phyloP scores from a whole-genome alignment of 2,888 invertebrate species.

The Melieria crassipennis region DNA sequence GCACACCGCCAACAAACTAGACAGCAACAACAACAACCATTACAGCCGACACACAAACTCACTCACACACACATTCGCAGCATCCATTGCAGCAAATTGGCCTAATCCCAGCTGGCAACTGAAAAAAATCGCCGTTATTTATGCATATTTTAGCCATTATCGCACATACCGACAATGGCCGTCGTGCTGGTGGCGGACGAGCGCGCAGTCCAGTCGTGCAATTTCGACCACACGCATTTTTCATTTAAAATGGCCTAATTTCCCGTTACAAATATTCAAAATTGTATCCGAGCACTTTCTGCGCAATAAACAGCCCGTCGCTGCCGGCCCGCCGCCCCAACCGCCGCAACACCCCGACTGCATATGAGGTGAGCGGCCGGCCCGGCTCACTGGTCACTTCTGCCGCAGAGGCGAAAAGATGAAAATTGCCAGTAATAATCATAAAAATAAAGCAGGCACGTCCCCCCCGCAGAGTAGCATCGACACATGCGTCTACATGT shows the following conservation, averaged over 20 bases:
- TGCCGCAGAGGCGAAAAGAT: too few relatives aligned
- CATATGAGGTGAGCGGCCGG: too few relatives aligned
- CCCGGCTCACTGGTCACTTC: too few relatives aligned
- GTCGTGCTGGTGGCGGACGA: background rate
- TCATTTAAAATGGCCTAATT: conserved; percentile 24
- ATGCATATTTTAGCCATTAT: conserved; percentile 1
- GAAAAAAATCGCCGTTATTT: background rate
- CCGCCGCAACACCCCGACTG: too few relatives aligned
- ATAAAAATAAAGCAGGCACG: background rate
- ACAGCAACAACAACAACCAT: background rate
- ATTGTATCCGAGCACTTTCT: background rate
- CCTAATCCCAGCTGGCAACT: conserved; percentile 1
- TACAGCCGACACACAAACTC: background rate
- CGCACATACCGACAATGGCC: background rate
- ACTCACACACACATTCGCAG: too few relatives aligned
- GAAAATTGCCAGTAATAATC: too few relatives aligned
- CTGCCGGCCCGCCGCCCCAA: too few relatives aligned
- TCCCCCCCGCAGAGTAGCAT: background rate
- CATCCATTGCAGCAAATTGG: background rate
- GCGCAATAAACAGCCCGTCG: background rate
- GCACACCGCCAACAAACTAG: background rate
- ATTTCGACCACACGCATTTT: conserved; percentile 2
- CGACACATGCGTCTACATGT: too few relatives aligned
- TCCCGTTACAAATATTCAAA: conserved; percentile 9
- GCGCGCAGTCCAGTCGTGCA: background rate